Percentiles rank a stretch among this genome's conserved stretches.
Conservation (phyloP, 1,140 invertebrate genomes). For the Schlechtendalia chinensis region DNA sequence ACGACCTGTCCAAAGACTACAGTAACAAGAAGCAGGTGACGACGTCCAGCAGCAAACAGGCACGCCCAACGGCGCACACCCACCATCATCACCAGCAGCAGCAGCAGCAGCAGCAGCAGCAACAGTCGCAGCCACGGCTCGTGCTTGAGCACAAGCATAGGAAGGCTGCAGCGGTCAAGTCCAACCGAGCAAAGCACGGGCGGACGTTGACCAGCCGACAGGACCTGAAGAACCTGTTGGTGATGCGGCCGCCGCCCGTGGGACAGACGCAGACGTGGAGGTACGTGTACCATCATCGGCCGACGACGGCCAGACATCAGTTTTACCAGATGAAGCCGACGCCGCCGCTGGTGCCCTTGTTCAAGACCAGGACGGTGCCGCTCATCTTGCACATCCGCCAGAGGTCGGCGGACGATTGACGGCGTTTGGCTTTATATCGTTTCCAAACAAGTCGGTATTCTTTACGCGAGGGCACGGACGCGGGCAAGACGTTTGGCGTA, state of each 20-base stretch:
- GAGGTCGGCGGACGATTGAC: neutral
- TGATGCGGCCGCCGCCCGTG: conserved; percentile 46
- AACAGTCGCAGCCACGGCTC: neutral
- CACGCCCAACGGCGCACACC: no score
- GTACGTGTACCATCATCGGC: conserved; percentile 1
- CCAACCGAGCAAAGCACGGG: conserved; percentile 7
- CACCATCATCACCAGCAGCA: neutral
- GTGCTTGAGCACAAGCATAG: neutral
- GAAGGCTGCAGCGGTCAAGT: neutral
- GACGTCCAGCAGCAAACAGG: neutral
- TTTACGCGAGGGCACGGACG: no score
- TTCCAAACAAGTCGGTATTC: no score
- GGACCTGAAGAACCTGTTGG: conserved; percentile 38
- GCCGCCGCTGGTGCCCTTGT: neutral
- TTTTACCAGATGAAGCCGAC: neutral
- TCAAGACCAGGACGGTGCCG: conserved; percentile 14
- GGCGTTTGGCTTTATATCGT: no score
- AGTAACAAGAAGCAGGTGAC: conserved; percentile 19
- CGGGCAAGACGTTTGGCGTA: no score
- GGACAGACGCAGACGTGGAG: conserved; percentile 50
- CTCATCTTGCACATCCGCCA: conserved; percentile 38
- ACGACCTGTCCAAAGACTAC: conserved; percentile 34
- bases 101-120: neutral
- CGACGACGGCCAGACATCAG: neutral
- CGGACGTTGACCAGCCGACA: conserved; percentile 36